Conservation (phyloP, 2,797 vertebrate genomes). For the Poecilia wingei region DNA sequence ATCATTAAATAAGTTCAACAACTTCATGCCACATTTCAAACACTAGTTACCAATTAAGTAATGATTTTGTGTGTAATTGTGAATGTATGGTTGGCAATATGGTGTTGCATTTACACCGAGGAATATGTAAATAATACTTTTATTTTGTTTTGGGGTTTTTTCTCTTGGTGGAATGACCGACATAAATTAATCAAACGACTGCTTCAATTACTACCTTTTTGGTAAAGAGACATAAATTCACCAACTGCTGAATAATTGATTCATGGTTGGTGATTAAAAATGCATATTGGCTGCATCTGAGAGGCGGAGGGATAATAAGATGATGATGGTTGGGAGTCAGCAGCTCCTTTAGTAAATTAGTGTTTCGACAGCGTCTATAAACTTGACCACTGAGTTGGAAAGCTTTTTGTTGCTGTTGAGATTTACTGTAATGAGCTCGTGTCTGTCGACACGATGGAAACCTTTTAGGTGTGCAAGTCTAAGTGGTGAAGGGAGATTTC, state of each 20-base stretch:
- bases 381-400: conserved; percentile 31
- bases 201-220: conserved; percentile 37
- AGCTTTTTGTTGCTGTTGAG: conserved; percentile 11
- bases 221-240: conserved; percentile 32
- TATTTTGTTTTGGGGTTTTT: no score
- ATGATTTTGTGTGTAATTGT: no score
- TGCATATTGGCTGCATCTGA: conserved; percentile 38
- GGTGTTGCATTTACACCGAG: no score
- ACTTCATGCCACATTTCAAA: no score
- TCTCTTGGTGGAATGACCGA: no score
- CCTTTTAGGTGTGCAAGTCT: conserved; percentile 21
- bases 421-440: conserved; percentile 15
- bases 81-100: no score
- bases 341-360: conserved; percentile 15
- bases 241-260: conserved; percentile 63
- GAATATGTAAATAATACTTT: no score
- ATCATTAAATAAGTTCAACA: no score
- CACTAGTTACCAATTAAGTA: no score
- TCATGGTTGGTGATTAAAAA: conserved; percentile 57
- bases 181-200: conserved; percentile 13
- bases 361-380: conserved; percentile 19
- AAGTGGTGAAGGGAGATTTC: conserved; percentile 30
- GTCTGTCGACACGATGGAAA: conserved; percentile 12
- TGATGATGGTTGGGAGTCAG: conserved; percentile 23
- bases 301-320: conserved; percentile 19